Conservation (phyloP, 2,113 vertebrate genomes). For the Bungarus multicinctus region DNA sequence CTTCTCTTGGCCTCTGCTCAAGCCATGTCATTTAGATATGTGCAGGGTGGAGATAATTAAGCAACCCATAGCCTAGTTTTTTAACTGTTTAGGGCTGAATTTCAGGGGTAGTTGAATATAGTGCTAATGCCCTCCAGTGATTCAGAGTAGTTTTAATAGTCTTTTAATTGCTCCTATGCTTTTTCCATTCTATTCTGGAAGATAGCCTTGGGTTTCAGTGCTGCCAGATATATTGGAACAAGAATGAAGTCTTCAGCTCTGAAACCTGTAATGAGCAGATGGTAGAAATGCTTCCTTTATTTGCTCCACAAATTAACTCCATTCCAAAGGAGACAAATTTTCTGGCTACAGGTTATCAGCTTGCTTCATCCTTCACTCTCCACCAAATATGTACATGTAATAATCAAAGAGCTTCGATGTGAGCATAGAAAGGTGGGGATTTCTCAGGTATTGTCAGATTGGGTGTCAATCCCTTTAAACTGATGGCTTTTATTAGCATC, state of each 20-base stretch:
- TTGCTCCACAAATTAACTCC: constrained; percentile 47
- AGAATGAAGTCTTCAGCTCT: constrained; percentile 11
- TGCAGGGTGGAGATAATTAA: constrained; percentile 19
- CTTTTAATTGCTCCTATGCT: constrained; percentile 29
- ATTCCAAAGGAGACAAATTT: constrained; percentile 34
- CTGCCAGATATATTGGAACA: constrained; percentile 28
- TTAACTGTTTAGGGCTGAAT: constrained; percentile 3
- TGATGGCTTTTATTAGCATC: background rate
- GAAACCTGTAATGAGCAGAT: constrained; percentile 32
- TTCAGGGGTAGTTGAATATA: background rate
- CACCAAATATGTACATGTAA: background rate
- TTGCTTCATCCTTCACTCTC: background rate
- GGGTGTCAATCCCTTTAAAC: background rate
- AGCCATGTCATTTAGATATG: background rate
- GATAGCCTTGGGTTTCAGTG: background rate
- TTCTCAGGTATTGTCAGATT: background rate
- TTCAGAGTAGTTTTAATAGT: constrained; percentile 5
- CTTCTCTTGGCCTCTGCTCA: background rate
- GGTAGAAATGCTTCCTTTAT: constrained; percentile 47
- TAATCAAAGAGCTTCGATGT: background rate
- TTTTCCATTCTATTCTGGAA: constrained; percentile 25
- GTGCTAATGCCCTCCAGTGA: constrained; percentile 7
- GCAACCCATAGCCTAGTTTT: constrained; percentile 13
- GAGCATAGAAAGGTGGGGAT: background rate
- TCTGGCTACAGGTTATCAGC: constrained; percentile 11